Base-by-base conservation (phyloP, 2,888 invertebrate species). In the Serrognathus titanus region DNA sequence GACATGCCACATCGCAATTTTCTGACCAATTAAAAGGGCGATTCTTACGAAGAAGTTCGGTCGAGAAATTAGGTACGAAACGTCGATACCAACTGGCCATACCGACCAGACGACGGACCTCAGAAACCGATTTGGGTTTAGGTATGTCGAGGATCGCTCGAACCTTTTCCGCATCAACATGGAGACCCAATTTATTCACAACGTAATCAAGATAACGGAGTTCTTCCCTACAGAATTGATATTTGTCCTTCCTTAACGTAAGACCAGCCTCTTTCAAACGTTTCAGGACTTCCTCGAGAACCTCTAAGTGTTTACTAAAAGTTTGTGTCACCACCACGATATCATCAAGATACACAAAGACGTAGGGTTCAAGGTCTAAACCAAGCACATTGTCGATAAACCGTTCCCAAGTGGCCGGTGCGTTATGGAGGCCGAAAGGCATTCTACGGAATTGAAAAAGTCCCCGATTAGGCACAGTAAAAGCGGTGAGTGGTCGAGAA, bases 21-120 rank as follows among this genome's bases (percentile, higher is more conserved):
- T 35, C n/a, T 1, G 60, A 53, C 69, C 64, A 69, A 9, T 12
- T 31, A 38, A 53, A 65, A 12, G 51, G 55, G 9, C 36, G 48
- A 43, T 56, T 63, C 46, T 60, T 58, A 46, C 53, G 55, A 7
- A 51, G 35, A 6, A 62, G 24, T 8, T 43, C 40, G 8, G 45
- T 56, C 37, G 61, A 40, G 11, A 61, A 53, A 24, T 57, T 45
- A 16, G 39, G 53, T 1, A 68, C 47, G 39, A 68, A 68, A 8
- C 63, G 41, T 7, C 63, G 35, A 55, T 71, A 76, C 68, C 69
- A 76, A 0, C 64, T 63, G 4, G 61, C 62, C 16, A 70, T 43
- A 2, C 71, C 72, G 1, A 75, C 12, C 40, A 73, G 70, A 7
- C 61, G 49, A 16, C 62, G 48, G 9, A 70, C 41, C 24, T 66